Evolutionary conservation across 53 echinoderm and acorn worm genomes (phyloP), one percentile per base, ranked within the genome.

Genomic region (Holothuria scabra): DNA sequence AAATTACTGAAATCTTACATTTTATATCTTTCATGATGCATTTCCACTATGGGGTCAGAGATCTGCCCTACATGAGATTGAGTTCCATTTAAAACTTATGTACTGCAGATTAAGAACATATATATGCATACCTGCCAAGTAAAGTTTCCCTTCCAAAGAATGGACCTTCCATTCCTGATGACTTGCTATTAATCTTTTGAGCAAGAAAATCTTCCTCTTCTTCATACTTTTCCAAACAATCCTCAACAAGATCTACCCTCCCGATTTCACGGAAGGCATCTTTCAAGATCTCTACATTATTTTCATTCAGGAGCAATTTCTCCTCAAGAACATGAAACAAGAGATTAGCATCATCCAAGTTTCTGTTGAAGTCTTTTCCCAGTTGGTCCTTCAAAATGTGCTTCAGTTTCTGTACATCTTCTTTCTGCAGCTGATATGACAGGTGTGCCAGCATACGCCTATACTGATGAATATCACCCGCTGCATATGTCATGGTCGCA

Each of bases 291-390:
- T 76, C 89, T 5, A 92, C 86, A 75, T 95, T 89, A 4, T 84
- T 89, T 26, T 97, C 97, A 25, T 94, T 83, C 46, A 97, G 90
- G 56, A 82, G 79, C 58, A 90, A 88, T 55, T 72, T 85, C 49
- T 89, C 30, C 74, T 95, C 93, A 31, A 99, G 83, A 32, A 82
- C 67, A 49, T 99, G 89, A 72, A 99, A 87, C n/a, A 99, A 80
- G 49, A 81, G 75, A 56, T 87, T 67, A 10, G 92, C 84, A 26
- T 89, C 89, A 3, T 87, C 81, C 48, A 97, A 85, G 21, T 70
- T 37, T 31, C 57, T 56, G 33, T 91, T 74, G 56, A 89, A 95
- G 21, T 79, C 82, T 22, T 37, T 56, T 26, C 90, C 90, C 0
- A 89, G 90, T 16, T 80, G 38, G 28, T 89, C 89, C 71, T 89